These are phyloP conservation scores for Sterrhoptilus dennistouni DNA, from an alignment of 2,113 vertebrate species.

Conservation along the genomic window DNA sequence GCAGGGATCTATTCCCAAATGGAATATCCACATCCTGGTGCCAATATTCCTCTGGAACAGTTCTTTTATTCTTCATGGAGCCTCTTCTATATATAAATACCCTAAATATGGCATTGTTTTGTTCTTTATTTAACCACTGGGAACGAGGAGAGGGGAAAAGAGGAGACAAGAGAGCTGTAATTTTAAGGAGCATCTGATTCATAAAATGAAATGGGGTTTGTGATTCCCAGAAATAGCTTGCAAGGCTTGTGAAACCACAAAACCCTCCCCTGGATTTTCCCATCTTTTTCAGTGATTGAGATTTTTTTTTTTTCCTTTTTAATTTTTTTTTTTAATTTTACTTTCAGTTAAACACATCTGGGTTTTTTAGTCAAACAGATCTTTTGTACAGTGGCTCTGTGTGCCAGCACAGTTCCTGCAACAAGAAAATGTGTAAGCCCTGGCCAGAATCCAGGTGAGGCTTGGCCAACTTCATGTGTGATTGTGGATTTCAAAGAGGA, in stretches of 20 bases:
- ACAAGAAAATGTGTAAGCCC: not conserved
- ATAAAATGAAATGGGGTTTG: constrained; percentile 15
- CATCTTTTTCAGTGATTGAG: constrained; percentile 8
- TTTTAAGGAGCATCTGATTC: constrained; percentile 18
- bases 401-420: not conserved
- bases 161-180: not conserved
- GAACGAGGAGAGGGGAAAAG: not conserved
- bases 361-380: constrained; percentile 3
- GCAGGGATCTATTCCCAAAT: not conserved
- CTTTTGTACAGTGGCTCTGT: not conserved
- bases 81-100: not conserved
- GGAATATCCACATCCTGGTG: not conserved
- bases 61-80: not conserved
- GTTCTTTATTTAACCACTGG: constrained; percentile 26
- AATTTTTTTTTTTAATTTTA: not conserved
- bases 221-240: constrained; percentile 30
- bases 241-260: constrained; percentile 16
- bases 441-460: constrained; percentile 44
- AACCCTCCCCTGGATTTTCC: not conserved
- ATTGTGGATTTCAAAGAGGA: not conserved
- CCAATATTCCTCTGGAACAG: not conserved
- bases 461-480: not conserved
- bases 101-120: constrained; percentile 14
- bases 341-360: not conserved
- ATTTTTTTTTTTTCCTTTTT: not conserved